Base-by-base conservation (phyloP, 1,140 invertebrate genomes). In the Hylyphantes graminicola region DNA sequence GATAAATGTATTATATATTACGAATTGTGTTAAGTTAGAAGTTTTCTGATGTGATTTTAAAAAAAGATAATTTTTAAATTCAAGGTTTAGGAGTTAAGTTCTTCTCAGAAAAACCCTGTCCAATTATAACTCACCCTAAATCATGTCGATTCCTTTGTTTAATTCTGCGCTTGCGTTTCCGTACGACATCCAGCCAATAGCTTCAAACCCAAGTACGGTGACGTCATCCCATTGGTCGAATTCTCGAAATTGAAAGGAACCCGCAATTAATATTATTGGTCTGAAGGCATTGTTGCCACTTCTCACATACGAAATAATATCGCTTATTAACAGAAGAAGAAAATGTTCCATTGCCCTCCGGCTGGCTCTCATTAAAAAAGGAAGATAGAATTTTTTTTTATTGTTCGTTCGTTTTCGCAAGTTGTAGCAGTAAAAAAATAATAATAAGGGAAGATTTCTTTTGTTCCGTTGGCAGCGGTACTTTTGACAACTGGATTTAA, bases 311-410 rank as follows among this genome's bases (percentile, higher is more conserved):
- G 35, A 35, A 35, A 35, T 35, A 35, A 53, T 53, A n/a, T 59
- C 35, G 17, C 77, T 70, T 80, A 80, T 80, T 80, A 80, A 64
- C 53, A 68, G 65, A 80, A 80, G 76, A 19, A 70, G 77, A 70
- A 50, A 53, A 70, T 15, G 54, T 80, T 78, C 59, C 77, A 15
- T 53, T 80, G 65, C 77, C 78, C 78, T 81, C 67, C 35, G 78
- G 78, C 67, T 81, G 17, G 8, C 57, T 80, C 78, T 81, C 78
- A 81, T 81, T 81, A 81, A 73, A 81, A 70, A 35, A 76, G 73
- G 68, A 73, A 79, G 59, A 79, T 79, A 48, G 77, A 70, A 48
- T 59, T 61, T 76, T 77, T 77, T 65, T 61, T n/a, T 48, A 35
- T 67, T 67, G 21, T 67, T 67, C 48, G 4, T 67, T 67, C 64